Percentiles rank a stretch among this genome's conserved stretches.
phyloP scores from a whole-genome alignment of 1,140 invertebrate genomes.

The Megalonaias nervosa region DNA sequence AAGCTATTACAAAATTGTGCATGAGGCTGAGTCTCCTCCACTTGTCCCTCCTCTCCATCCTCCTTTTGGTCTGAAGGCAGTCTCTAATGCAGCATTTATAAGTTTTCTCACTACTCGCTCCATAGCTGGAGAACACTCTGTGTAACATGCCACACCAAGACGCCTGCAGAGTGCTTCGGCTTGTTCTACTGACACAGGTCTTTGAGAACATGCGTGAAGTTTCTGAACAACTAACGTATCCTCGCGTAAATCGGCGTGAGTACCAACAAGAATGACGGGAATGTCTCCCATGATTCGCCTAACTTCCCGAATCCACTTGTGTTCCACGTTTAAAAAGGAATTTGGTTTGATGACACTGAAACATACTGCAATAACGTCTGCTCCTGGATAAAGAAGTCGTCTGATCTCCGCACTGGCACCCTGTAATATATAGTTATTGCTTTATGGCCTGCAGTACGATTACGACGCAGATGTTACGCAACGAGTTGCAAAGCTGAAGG shows the following conservation, averaged over 20 bases:
- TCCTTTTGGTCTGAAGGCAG: slow-evolving; percentile 31
- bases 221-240: slow-evolving; percentile 36
- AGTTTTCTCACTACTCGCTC: slow-evolving; percentile 44
- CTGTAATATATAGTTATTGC: slow-evolving; percentile 21
- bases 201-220: slow-evolving; percentile 28
- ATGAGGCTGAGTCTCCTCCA: too few species aligned
- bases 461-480: too few species aligned
- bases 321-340: slow-evolving; percentile 46
- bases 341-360: slow-evolving; percentile 55
- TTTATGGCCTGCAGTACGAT: too few species aligned
- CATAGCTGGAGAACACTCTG: slow-evolving; percentile 71
- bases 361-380: slow-evolving; percentile 60
- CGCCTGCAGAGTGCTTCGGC: slow-evolving; percentile 29
- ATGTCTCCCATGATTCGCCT: slow-evolving; percentile 37
- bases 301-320: slow-evolving; percentile 59
- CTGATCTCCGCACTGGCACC: slow-evolving; percentile 36
- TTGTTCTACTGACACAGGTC: slow-evolving; percentile 35
- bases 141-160: slow-evolving; percentile 46
- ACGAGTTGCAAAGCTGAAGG: too few species aligned
- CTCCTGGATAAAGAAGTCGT: slow-evolving; percentile 38
- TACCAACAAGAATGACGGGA: slow-evolving; percentile 58
- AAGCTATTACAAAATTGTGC: too few species aligned
- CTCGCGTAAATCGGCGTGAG: slow-evolving; percentile 55
- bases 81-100: slow-evolving; percentile 49
- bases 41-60: too few species aligned